Evolutionary conservation across 1,140 invertebrate genomes (phyloP).

Genomic region (Subanguina moxae): DNA sequence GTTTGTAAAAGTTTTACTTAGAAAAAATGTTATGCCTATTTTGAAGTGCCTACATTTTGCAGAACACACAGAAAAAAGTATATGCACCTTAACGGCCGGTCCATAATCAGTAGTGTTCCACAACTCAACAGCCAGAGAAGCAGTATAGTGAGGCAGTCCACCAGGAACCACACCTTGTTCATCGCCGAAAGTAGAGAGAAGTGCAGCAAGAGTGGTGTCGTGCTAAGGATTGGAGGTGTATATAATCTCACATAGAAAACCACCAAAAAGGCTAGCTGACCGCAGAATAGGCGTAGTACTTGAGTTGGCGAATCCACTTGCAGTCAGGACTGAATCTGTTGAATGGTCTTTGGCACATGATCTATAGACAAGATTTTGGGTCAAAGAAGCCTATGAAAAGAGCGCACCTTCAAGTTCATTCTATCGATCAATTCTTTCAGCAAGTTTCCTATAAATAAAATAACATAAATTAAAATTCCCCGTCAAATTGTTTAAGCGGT

Average conservation of each 20-base stretch:
- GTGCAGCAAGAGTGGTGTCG: constrained; percentile 48
- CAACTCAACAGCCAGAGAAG: constrained; percentile 46
- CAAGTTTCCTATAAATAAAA: constrained; percentile 33
- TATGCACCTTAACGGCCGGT: constrained; percentile 39
- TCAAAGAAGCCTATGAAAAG: too few species aligned
- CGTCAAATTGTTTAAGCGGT: too few species aligned
- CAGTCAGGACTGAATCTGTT: constrained; percentile 26
- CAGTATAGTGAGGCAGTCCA: constrained; percentile 50
- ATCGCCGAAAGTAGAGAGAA: constrained; percentile 48
- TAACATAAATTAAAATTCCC: too few species aligned
- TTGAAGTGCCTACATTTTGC: too few species aligned
- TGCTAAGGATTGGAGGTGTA: constrained; percentile 41
- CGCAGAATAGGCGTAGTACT: constrained; percentile 55
- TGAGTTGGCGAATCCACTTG: constrained; percentile 43
- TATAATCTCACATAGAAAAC: background rate
- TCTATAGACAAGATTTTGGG: too few species aligned
- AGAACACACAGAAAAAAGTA: too few species aligned
- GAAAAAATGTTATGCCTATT: too few species aligned
- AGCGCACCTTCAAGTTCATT: constrained; percentile 38
- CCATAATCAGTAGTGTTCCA: constrained; percentile 40
- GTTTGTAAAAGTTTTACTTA: too few species aligned
- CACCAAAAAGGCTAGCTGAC: constrained; percentile 20
- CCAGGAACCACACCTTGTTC: constrained; percentile 44
- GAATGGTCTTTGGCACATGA: constrained; percentile 4
- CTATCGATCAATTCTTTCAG: constrained; percentile 36